phyloP scores from a whole-genome alignment of 2,888 invertebrate species.

The Nebria brevicollis region DNA sequence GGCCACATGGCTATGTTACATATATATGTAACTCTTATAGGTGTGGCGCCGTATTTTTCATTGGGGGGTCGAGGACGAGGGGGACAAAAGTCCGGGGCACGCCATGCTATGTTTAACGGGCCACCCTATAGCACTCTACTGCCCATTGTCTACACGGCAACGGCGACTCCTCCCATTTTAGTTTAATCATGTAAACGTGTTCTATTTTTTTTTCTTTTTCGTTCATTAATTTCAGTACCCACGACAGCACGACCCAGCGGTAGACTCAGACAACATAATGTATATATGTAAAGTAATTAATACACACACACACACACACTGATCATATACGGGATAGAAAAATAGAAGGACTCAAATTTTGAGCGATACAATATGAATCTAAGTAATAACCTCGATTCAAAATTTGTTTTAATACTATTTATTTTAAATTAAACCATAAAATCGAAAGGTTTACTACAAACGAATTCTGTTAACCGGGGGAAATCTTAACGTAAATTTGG shows the following conservation, averaged over 20 bases:
- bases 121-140: constrained; percentile 38
- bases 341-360: constrained; percentile 20
- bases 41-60: constrained; percentile 3
- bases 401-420: no score
- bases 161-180: constrained; percentile 43
- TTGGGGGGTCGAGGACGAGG: constrained; percentile 4
- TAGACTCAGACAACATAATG: constrained; percentile 46
- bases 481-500: no score
- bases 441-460: no score
- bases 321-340: constrained; percentile 5
- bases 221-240: constrained; percentile 46
- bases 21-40: background rate
- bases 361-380: constrained; percentile 10
- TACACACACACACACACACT: constrained; percentile 34
- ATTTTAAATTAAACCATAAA: no score
- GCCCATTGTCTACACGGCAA: constrained; percentile 39
- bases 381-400: no score
- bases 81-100: constrained; percentile 1
- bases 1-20: constrained; percentile 1
- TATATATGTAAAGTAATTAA: constrained; percentile 46
- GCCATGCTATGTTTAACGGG: constrained; percentile 26
- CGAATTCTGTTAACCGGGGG: no score
- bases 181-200: constrained; percentile 46
- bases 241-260: constrained; percentile 45
- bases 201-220: constrained; percentile 44